Percentiles rank a stretch among this genome's conserved stretches.
Conservation (phyloP, 2,888 invertebrate species). For the Pseudococcus longispinus region DNA sequence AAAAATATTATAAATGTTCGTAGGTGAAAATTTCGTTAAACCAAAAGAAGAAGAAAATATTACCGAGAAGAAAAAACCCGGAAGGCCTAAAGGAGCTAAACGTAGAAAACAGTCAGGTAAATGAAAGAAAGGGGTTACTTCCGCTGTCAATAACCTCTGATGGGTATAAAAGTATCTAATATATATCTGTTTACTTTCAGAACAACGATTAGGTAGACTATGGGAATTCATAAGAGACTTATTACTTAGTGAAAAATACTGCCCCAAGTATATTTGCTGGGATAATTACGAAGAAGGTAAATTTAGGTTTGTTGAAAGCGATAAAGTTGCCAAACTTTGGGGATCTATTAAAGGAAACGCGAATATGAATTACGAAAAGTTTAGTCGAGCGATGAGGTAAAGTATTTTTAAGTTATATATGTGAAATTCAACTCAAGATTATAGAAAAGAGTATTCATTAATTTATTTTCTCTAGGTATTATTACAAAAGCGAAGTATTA, state of each 20-base stretch:
- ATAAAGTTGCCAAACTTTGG: constrained; percentile 86
- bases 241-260: constrained; percentile 75
- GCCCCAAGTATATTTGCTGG: constrained; percentile 86
- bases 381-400: constrained; percentile 86
- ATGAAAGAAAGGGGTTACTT: background rate
- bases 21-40: constrained; percentile 50
- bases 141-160: background rate
- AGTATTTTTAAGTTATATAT: background rate
- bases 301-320: constrained; percentile 87
- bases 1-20: background rate
- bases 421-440: background rate
- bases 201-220: constrained; percentile 65
- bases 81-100: constrained; percentile 60
- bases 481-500: constrained; percentile 78
- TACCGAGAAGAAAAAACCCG: constrained; percentile 59
- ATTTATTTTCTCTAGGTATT: constrained; percentile 69
- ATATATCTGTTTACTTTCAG: constrained; percentile 34
- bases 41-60: constrained; percentile 49
- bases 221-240: constrained; percentile 89
- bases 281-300: constrained; percentile 83
- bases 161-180: background rate
- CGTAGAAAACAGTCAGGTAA: constrained; percentile 58
- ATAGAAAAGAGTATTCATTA: background rate
- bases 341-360: constrained; percentile 84
- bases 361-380: constrained; percentile 91